These are phyloP conservation scores for Tapirus indicus DNA, from an alignment of 2,797 vertebrate genomes.

Conservation along the genomic window DNA sequence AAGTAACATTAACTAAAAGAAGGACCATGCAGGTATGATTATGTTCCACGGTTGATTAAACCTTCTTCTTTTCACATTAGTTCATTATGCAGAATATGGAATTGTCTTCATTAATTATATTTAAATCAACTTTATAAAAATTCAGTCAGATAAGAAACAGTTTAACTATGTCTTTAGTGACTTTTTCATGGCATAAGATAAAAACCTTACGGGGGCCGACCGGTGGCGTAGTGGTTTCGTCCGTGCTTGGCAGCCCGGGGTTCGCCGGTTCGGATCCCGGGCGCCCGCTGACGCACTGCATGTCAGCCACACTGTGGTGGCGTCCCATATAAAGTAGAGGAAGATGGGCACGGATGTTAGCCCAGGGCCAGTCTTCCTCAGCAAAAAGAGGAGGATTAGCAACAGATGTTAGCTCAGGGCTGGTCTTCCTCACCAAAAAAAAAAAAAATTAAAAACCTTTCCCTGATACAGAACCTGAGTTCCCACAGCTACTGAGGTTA, in stretches of 20 bases:
- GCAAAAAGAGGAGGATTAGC: no score
- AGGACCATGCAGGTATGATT: slow-evolving; percentile 96
- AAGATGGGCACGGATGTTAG: no score
- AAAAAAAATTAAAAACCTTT: slow-evolving; percentile 39
- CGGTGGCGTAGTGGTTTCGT: no score
- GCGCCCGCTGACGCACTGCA: no score
- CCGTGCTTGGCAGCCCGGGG: no score
- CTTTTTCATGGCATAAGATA: not conserved
- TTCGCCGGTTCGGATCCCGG: no score
- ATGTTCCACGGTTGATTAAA: not conserved
- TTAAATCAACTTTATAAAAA: slow-evolving; percentile 16
- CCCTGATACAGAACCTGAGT: not conserved
- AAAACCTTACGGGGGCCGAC: no score
- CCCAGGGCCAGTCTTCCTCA: no score
- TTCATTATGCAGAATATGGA: not conserved
- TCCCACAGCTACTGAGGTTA: not conserved
- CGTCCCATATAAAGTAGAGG: no score
- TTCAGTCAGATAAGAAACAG: not conserved
- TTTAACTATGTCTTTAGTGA: not conserved
- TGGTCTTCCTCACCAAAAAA: no score
- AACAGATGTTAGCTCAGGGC: no score
- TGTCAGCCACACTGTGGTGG: no score
- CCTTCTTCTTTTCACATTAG: not conserved
- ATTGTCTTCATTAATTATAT: not conserved
- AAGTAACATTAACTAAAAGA: slow-evolving; percentile 95